These are phyloP conservation scores for Lordiphosa andalusiaca DNA, from an alignment of 2,888 invertebrate species.

Conservation along the genomic window DNA sequence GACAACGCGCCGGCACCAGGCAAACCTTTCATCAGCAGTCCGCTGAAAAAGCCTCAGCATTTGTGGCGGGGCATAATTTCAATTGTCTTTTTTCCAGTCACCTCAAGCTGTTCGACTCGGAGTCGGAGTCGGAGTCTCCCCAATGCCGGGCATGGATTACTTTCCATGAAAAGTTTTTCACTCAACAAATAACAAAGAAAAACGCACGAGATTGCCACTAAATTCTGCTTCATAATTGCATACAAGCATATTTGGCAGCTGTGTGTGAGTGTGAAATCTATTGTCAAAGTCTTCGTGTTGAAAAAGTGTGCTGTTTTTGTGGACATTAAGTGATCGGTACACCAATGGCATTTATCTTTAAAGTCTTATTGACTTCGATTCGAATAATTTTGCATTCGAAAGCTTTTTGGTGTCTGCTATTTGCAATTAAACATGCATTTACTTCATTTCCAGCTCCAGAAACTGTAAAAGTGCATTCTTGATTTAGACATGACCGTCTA, in stretches of 20 bases:
- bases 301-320: too few relatives aligned
- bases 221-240: constrained; percentile 48
- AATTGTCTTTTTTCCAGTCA: constrained; percentile 31
- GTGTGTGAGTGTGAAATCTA: background rate
- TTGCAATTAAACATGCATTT: too few relatives aligned
- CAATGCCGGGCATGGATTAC: constrained; percentile 14
- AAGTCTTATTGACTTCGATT: too few relatives aligned
- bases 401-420: too few relatives aligned
- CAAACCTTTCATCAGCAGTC: constrained; percentile 5
- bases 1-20: constrained; percentile 1
- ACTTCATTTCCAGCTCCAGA: too few relatives aligned
- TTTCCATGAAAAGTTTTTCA: constrained; percentile 36
- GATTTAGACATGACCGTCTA: too few relatives aligned
- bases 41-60: constrained; percentile 19
- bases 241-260: constrained; percentile 27
- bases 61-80: constrained; percentile 32
- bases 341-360: too few relatives aligned
- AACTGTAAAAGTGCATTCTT: too few relatives aligned
- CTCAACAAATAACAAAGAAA: constrained; percentile 42
- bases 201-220: constrained; percentile 41
- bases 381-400: too few relatives aligned
- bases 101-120: constrained; percentile 10
- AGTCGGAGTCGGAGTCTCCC: constrained; percentile 7
- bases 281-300: too few relatives aligned
- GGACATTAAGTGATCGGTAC: too few relatives aligned